Evolutionary conservation across 2,797 vertebrate genomes (phyloP).

Genomic region (Chaetophractus vellerosus): DNA sequence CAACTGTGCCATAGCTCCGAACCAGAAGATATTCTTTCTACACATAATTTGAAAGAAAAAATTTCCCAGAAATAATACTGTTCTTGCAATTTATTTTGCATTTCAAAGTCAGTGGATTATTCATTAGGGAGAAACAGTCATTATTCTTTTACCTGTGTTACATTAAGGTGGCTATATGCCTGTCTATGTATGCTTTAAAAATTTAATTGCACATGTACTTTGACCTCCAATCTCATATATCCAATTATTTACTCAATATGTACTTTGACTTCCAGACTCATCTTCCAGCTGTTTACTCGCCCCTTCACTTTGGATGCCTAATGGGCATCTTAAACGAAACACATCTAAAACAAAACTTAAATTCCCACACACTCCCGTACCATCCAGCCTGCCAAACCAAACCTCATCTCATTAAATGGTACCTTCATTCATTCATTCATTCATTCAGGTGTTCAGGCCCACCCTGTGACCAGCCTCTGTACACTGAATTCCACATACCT

Average conservation of each 20-base stretch:
- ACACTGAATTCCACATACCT: background rate
- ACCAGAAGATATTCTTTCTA: constrained; percentile 19
- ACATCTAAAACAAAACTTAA: background rate
- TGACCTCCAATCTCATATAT: background rate
- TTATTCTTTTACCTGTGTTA: constrained; percentile 1
- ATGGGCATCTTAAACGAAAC: constrained; percentile 8
- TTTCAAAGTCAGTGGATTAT: constrained; percentile 42
- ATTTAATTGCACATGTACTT: background rate
- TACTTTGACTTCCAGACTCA: background rate
- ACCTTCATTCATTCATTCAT: background rate
- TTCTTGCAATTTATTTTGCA: background rate
- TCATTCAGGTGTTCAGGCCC: background rate
- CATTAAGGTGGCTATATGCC: background rate
- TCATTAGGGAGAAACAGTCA: background rate
- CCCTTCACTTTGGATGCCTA: background rate
- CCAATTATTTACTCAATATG: background rate
- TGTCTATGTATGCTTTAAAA: background rate
- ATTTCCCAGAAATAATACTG: constrained; percentile 19
- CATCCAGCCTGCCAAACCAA: background rate
- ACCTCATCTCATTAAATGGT: constrained; percentile 30
- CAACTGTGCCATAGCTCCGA: background rate
- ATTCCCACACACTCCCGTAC: background rate
- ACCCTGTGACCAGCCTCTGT: background rate
- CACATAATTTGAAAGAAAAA: constrained; percentile 18
- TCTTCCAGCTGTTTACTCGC: background rate